These are phyloP conservation scores for Biston stratarius DNA, from an alignment of 2,888 invertebrate genomes.

Conservation along the genomic window DNA sequence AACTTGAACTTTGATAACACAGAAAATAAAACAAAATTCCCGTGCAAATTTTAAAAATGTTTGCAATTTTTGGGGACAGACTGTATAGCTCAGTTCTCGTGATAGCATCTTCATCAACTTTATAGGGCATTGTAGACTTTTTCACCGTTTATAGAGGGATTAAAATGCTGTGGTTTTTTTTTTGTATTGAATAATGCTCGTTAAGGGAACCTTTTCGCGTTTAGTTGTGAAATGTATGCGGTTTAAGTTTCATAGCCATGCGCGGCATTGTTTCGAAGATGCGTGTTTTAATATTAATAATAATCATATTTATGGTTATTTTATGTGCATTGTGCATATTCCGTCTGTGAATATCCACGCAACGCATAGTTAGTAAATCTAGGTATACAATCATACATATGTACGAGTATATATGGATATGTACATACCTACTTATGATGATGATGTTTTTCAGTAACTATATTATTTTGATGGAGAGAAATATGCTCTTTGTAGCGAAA, in stretches of 20 bases:
- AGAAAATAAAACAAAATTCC: conserved; percentile 13
- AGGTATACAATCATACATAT: too few species aligned
- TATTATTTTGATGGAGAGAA: too few species aligned
- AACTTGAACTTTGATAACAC: conserved; percentile 13
- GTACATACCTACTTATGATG: too few species aligned
- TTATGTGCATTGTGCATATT: background rate
- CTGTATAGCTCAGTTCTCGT: conserved; percentile 24
- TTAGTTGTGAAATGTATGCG: conserved; percentile 37
- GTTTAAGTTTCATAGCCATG: conserved; percentile 30
- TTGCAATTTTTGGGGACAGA: conserved; percentile 5
- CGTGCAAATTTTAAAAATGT: background rate
- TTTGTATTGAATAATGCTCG: conserved; percentile 36
- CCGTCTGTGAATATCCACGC: too few species aligned
- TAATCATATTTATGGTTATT: background rate
- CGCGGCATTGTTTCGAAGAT: conserved; percentile 14
- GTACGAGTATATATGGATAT: too few species aligned
- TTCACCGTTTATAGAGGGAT: conserved; percentile 36
- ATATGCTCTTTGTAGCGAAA: too few species aligned
- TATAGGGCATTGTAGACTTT: conserved; percentile 43
- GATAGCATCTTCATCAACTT: conserved; percentile 45
- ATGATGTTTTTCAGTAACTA: too few species aligned
- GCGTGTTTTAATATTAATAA: background rate
- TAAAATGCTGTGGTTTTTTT: conserved; percentile 38
- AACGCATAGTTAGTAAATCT: too few species aligned
- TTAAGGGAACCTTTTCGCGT: conserved; percentile 37